Evolutionary conservation across 2,888 invertebrate genomes (phyloP).

Genomic region (Criorhina ranunculi): DNA sequence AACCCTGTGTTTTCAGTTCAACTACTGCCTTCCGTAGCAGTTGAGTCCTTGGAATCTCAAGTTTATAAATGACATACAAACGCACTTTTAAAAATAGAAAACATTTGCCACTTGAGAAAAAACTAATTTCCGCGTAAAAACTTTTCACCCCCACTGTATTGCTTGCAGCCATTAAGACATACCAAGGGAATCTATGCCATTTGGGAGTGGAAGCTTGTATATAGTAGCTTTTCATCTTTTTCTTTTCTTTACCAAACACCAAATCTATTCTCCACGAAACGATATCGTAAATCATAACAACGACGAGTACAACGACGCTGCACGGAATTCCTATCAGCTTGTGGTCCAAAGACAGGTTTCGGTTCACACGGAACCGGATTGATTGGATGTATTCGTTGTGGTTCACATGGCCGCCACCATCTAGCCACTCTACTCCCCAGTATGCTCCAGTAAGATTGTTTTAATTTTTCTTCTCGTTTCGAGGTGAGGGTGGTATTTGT

Average conservation of each 20-base stretch:
- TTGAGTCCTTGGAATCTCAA: no score
- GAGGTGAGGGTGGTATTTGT: slow-evolving; percentile 56
- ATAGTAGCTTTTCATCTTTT: slow-evolving; percentile 12
- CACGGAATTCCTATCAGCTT: slow-evolving; percentile 49
- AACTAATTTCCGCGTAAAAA: not conserved
- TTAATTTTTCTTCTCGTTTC: not conserved
- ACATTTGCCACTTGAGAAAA: no score
- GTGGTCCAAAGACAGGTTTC: slow-evolving; percentile 78
- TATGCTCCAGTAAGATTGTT: slow-evolving; percentile 10
- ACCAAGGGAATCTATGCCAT: slow-evolving; percentile 46
- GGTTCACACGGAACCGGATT: slow-evolving; percentile 81
- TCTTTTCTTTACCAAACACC: slow-evolving; percentile 37
- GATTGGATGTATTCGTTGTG: slow-evolving; percentile 28
- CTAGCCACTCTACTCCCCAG: not conserved
- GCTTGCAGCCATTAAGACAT: slow-evolving; percentile 10
- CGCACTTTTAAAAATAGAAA: no score
- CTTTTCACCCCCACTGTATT: slow-evolving; percentile 43
- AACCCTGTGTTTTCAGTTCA: no score
- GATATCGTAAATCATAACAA: slow-evolving; percentile 67
- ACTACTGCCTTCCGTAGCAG: no score
- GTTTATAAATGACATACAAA: no score
- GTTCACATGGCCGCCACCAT: slow-evolving; percentile 9
- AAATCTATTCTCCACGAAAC: slow-evolving; percentile 36
- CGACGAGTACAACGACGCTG: slow-evolving; percentile 10
- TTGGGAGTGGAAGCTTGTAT: slow-evolving; percentile 45